Base-by-base conservation (phyloP, 1,140 invertebrate genomes). In the Formica exsecta region DNA sequence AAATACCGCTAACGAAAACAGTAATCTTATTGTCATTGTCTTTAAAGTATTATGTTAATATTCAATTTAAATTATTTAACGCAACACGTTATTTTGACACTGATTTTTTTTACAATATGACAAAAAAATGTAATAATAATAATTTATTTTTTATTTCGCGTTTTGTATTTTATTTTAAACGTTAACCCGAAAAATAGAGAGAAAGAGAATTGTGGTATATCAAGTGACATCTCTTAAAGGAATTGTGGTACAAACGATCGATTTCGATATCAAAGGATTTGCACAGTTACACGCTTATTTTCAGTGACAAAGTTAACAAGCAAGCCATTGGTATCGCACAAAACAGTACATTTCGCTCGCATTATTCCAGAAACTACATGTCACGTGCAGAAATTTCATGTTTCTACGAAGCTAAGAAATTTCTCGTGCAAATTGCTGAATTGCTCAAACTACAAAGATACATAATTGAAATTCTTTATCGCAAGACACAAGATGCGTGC, bases 191-290 rank as follows among this genome's bases (percentile, higher is more conserved):
- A 61, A 41, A 29, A 75, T 32, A 11, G 0, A 61, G 4, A 44
- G 9, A 64, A n/a, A 64, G 3, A 41, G 11, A 57, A 74, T 38
- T 57, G 0, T 75, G 5, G 1, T 57, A n/a, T 25, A 54, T n/a
- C 2, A 38, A 64, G 29, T 32, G 3, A 77, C 48, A 44, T 51
- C 4, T 48, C n/a, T 32, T 32, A n/a, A 51, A 51, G 48, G 13
- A 74, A 1, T 57, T 5, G 11, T 4, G 3, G 16, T 13, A 44
- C 11, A 38, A 68, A 68, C 8, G 16, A 77, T 25, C 68, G 9
- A 1, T 80, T 54, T 38, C 7, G 44, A 66, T 29, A 66, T 77
- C 44, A 80, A 80, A 29, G 16, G 48, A 41, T 77, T 79, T 75
- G 44, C 22, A 0, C 22, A 13, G 1, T 36, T 38, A 11, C 1